Conservation (phyloP, 2,888 invertebrate genomes). For the Mesorhabditis belari region DNA sequence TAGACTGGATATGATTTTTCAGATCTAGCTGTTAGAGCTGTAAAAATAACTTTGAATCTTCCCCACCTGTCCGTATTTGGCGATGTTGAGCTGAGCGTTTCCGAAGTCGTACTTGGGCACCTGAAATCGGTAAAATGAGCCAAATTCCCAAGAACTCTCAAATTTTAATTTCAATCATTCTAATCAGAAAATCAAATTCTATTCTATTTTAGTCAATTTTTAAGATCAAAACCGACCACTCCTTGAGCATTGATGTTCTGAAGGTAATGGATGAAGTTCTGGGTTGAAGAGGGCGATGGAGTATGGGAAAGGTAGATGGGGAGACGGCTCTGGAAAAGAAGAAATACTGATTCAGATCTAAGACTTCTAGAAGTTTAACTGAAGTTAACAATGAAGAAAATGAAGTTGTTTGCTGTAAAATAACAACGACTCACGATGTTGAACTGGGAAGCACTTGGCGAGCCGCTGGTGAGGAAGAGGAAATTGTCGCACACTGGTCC, state of each 20-base stretch:
- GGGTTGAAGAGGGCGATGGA: constrained; percentile 31
- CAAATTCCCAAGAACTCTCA: too few species aligned
- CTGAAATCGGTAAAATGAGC: constrained; percentile 12
- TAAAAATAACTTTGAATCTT: neutral
- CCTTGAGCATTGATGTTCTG: constrained; percentile 7
- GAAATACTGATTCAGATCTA: too few species aligned
- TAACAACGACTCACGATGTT: too few species aligned
- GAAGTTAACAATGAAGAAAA: too few species aligned
- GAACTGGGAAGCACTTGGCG: too few species aligned
- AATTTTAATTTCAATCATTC: too few species aligned
- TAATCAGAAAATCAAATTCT: too few species aligned
- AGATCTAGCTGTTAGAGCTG: neutral
- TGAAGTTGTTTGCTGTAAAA: too few species aligned
- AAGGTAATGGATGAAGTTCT: constrained; percentile 28
- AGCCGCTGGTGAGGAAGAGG: too few species aligned
- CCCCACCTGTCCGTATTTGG: constrained; percentile 14
- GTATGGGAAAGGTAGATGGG: constrained; percentile 29
- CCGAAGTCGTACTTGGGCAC: constrained; percentile 31
- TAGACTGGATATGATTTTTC: neutral
- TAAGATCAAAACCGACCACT: neutral
- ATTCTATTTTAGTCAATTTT: neutral
- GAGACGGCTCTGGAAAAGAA: constrained; percentile 19
- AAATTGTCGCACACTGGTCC: too few species aligned
- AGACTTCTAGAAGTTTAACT: too few species aligned
- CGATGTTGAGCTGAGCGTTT: constrained; percentile 12